Base-by-base conservation (phyloP, 2,888 invertebrate genomes). In the Portevinia maculata region DNA sequence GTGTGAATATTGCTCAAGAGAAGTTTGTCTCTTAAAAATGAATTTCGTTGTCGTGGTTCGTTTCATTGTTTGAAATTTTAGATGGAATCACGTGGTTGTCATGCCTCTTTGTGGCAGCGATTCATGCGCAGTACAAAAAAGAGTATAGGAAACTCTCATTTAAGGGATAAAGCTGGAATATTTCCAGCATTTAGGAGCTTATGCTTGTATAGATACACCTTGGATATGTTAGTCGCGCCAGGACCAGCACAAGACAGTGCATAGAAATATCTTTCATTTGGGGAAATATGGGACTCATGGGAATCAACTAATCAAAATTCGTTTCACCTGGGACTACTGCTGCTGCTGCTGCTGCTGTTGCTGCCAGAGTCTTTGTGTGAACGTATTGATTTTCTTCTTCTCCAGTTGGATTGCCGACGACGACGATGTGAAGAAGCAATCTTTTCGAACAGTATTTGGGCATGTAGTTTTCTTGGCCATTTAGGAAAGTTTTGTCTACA, bases 261-360 rank as follows among this genome's bases (percentile, higher is more conserved):
- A 81, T 81, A 79, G 79, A 84, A 84, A 70, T 76, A 84, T 81
- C 70, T 84, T 85, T 79, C 76, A 78, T 78, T 74, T 78, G 86
- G 87, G 90, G 89, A 89, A 89, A 89, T 90, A 90, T 90, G 89
- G 88, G 87, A 87, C 90, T 87, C 90, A 79, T 83, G 90, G 89
- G 90, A 88, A 86, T 89, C 87, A 89, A 90, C 90, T 90, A 90
- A 90, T 90, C 90, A 90, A 90, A 90, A 90, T 90, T 89, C 88
- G 88, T 87, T 87, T 87, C 90, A 89, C 88, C 88, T 88, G 89
- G 90, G 90, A 88, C 86, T 70, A 84, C 57, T 86, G 84, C 79
- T 84, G 62, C 79, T 64, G 71, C 70, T 69, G 48, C 46, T 60
- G 28, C 67, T 53, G 69, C 48, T 64, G 75, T 65, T 34, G 3